Evolutionary conservation across 2,888 invertebrate genomes (phyloP).

Genomic region (Cantharis flavilabris): DNA sequence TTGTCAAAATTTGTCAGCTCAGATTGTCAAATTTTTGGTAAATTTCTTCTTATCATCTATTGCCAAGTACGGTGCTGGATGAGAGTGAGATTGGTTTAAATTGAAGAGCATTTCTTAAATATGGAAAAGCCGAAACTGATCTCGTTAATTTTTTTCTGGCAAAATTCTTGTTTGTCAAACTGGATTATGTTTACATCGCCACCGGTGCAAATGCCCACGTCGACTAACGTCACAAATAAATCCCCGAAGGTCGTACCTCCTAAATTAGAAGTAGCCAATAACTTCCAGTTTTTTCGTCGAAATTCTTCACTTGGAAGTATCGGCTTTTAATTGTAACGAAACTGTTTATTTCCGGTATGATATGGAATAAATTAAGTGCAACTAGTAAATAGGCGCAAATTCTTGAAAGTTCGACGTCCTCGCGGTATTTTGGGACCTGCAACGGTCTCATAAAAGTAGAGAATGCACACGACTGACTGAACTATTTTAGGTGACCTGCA

Average conservation of each 20-base stretch:
- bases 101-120: neutral
- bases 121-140: neutral
- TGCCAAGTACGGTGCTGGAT: neutral
- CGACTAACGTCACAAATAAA: neutral
- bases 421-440: constrained; percentile 25
- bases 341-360: constrained; percentile 15
- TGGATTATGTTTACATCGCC: neutral
- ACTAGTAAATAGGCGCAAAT: constrained; percentile 26
- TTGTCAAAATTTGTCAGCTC: no score
- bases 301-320: neutral
- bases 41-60: no score
- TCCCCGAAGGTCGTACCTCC: neutral
- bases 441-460: constrained; percentile 26
- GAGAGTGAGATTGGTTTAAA: neutral
- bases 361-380: constrained; percentile 16
- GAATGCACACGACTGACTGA: constrained; percentile 22
- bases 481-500: constrained; percentile 29
- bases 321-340: neutral
- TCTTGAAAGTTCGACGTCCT: constrained; percentile 30
- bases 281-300: neutral
- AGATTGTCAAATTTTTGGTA: no score
- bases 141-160: neutral
- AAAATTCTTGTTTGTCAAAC: neutral
- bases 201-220: neutral
- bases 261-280: neutral